These are phyloP conservation scores for Crotalus viridis DNA, from an alignment of 2,113 vertebrate species.

Conservation along the genomic window DNA sequence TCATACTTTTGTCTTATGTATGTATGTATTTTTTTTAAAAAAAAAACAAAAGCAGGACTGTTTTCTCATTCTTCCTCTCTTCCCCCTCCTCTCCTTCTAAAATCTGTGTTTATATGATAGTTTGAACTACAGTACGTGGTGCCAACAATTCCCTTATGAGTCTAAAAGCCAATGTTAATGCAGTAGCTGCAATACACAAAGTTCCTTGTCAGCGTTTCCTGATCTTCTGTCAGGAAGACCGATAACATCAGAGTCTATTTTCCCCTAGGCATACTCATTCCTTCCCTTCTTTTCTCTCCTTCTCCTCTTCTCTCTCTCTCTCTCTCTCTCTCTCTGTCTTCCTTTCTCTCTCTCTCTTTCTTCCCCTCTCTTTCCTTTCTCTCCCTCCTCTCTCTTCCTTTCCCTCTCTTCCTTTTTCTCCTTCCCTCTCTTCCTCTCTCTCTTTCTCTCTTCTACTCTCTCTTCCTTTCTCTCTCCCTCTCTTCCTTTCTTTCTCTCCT, in stretches of 20 bases:
- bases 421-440: accelerated
- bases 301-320: not conserved
- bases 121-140: constrained; percentile 22
- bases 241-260: not conserved
- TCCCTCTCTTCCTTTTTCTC: accelerated
- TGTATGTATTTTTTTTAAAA: not conserved
- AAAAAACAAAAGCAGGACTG: not conserved
- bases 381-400: too few relatives aligned
- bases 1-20: not conserved
- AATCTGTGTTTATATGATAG: constrained; percentile 16
- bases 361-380: too few relatives aligned
- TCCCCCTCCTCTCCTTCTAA: too few relatives aligned
- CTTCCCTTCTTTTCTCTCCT: not conserved
- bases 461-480: too few relatives aligned
- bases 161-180: constrained; percentile 22
- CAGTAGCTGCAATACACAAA: constrained; percentile 15
- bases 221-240: constrained; percentile 38
- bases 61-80: not conserved
- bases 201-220: not conserved
- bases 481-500: too few relatives aligned
- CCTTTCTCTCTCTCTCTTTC: too few relatives aligned
- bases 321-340: accelerated
- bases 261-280: not conserved
- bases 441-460: not conserved
- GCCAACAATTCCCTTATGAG: not conserved